Evolutionary conservation across 2,888 invertebrate species (phyloP), one percentile per base, ranked within the genome.

Genomic region (Eupsilia transversa): DNA sequence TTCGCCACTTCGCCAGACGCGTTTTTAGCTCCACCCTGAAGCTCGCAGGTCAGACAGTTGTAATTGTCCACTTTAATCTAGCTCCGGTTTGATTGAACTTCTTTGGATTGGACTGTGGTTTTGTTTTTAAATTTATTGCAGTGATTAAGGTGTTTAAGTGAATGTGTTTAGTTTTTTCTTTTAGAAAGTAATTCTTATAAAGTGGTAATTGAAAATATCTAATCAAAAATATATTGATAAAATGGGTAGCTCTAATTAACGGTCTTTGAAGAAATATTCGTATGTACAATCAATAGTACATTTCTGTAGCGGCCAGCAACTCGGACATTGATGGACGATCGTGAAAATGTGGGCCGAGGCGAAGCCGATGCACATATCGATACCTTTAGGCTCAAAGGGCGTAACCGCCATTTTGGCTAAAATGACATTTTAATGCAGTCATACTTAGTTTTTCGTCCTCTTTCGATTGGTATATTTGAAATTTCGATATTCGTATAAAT

Each of bases 41-140:
- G 49, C 17, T 67, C 20, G 20, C 30, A 64, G 54, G 66, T 63
- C 57, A 69, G 60, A 72, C 33, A 12, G 12, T 38, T 81, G 72
- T 81, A 72, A 75, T 72, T 75, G 72, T 77, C 60, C 59, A 59
- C 59, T 63, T 69, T 70, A 52, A 66, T 76, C 52, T 63, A n/a
- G 49, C 23, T 61, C 30, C 0, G 6, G 14, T 74, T 67, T 72
- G 68, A 80, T 84, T 69, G 33, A 57, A 49, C 30, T 75, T 63
- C 38, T 65, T 74, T 67, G 30, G 30, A 33, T 12, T 35, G 10
- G 2, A 7, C 14, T 46, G 20, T 52, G 23, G 23, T 72, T 60
- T 63, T 23, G 2, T 27, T 74, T 65, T 38, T 23, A 23, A 69
- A 66, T 64, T 66, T 27, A 54, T 54, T 54, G 56, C 30, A 30